Evolutionary conservation across 2,797 vertebrate species (phyloP), one percentile per base, ranked within the genome.

Genomic region (Ciconia nigra): DNA sequence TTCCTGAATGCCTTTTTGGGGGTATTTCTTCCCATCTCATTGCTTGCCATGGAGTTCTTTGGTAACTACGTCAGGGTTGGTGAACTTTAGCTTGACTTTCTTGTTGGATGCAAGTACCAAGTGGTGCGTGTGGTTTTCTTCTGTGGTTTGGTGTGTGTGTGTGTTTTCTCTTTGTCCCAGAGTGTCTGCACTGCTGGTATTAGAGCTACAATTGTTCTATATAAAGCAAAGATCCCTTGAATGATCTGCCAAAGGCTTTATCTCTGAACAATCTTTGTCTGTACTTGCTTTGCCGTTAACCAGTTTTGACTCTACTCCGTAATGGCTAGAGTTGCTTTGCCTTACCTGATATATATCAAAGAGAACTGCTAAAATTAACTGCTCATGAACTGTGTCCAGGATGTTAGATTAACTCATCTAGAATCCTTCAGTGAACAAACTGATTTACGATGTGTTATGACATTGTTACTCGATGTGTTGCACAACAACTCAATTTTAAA

Each of bases 361-460:
- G 95, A 86, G 82, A 93, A 91, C 76, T 97, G 92, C 94, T 96
- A 97, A 97, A 96, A 97, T 97, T 96, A 97, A 92, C 97, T 83
- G 83, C 82, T 96, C 93, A 59, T 94, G 96, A 97, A 94, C 90
- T 86, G 76, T 69, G 87, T 92, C 93, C 96, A 97, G 96, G 90
- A 96, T 95, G 96, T 96, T 94, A 96, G 84, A 96, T 93, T 92
- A 96, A 96, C 92, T 97, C 93, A 96, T 94, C 72, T 82, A 90
- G 91, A 95, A 97, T 93, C 90, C 87, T 93, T 87, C 86, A 92
- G 81, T 51, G 88, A 97, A 90, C 39, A 92, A 93, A 94, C 90
- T 93, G 94, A 96, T 97, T 96, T 97, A 97, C 7, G 94, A 95
- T 86, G 89, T 96, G 95, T 97, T 96, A 96, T 94, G 97, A 95